Conservation (phyloP, 2,113 vertebrate genomes). For the Onychostoma macrolepis region DNA sequence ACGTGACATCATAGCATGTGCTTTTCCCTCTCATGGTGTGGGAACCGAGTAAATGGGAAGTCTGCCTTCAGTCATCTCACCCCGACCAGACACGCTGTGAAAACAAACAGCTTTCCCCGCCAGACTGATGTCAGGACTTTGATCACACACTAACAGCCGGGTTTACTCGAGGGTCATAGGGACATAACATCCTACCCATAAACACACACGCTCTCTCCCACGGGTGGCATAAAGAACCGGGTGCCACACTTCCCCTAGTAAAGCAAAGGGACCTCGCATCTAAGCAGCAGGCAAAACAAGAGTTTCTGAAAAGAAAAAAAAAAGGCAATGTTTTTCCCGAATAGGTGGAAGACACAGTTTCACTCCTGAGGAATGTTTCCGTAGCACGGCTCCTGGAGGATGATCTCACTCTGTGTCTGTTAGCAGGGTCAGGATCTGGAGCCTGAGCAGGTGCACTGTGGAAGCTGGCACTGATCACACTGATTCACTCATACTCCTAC, state of each 20-base stretch:
- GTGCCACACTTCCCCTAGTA: conserved; percentile 38
- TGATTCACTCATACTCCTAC: conserved; percentile 8
- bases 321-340: not conserved
- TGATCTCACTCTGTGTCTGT: conserved; percentile 49
- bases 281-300: not conserved
- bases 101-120: conserved; percentile 74
- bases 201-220: conserved; percentile 62
- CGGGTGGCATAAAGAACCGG: conserved; percentile 3
- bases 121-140: conserved; percentile 70
- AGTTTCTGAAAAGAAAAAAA: not conserved
- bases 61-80: conserved; percentile 76
- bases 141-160: conserved; percentile 64
- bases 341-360: conserved; percentile 51
- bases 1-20: conserved; percentile 75
- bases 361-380: conserved; percentile 57
- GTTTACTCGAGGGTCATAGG: conserved; percentile 72
- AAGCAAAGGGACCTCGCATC: conserved; percentile 1
- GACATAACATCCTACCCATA: conserved; percentile 65
- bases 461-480: conserved; percentile 31
- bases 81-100: conserved; percentile 60
- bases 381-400: conserved; percentile 15
- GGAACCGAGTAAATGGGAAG: conserved; percentile 66
- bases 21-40: conserved; percentile 65
- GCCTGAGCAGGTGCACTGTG: conserved; percentile 22
- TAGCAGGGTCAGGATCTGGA: conserved; percentile 8